Base-by-base conservation (phyloP, 2,888 invertebrate genomes). In the Pediacus dermestoides region DNA sequence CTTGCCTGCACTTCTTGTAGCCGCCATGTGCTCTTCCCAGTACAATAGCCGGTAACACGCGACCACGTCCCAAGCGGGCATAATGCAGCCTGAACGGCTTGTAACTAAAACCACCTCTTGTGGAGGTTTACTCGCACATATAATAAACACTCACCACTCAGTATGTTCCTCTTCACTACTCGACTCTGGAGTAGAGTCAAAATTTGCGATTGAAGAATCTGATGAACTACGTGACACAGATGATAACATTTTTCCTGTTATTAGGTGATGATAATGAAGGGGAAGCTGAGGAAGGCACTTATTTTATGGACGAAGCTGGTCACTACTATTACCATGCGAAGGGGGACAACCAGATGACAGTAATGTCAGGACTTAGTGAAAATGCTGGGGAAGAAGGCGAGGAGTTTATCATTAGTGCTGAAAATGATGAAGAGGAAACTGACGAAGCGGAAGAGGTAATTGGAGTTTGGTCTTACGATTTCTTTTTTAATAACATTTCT, bases 271-370 rank as follows among this genome's bases (percentile, higher is more conserved):
- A 69, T 14, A 64, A 53, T 48, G 69, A 58, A 39, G 76, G 67
- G 2, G 74, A 76, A 9, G 73, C 71, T 28, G 78, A 78, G 52
- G 77, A 76, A 48, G 82, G 85, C 4, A 84, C 86, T 1, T 88
- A 86, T 60, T 89, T 85, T 64, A 82, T 89, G 13, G 88, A 89
- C 60, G 82, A 86, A 64, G 75, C 85, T 16, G 88, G 88, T 1
- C 82, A 85, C 50, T 89, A 88, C 64, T 90, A 89, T 60, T 87
- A 84, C 60, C 88, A 88, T 66, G 78, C 82, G 1, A 77, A 78
- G 21, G 78, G 79, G 2, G 79, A 79, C 25, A 73, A 73, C 8
- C 77, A 82, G 43, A 77, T 83, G 64, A 77, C 82, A 0, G 71
- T 82, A 45, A 75, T 80, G 30, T 74, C 78, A 37, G 38, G 40